Conservation (phyloP, 2,113 vertebrate species). For the Monopterus albus region DNA sequence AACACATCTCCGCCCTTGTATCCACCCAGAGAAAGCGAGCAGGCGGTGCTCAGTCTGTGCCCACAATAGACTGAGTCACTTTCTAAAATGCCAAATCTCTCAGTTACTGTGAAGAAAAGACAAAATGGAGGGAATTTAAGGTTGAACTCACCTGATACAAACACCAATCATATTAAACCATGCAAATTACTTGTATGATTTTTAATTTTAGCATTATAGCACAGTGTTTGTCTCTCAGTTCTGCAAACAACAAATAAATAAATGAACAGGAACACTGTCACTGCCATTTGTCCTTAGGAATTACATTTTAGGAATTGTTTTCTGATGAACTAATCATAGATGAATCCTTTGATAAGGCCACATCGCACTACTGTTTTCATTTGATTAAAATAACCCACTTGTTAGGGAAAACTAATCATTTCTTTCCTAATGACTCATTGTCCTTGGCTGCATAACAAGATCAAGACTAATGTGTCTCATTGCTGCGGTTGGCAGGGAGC, state of each 20-base stretch:
- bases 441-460: constrained; percentile 27
- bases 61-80: constrained; percentile 75
- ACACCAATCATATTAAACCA: too few relatives aligned
- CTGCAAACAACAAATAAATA: too few relatives aligned
- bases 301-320: too few relatives aligned
- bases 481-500: constrained; percentile 23
- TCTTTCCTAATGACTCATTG: constrained; percentile 28
- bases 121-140: neutral
- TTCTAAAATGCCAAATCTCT: constrained; percentile 61
- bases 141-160: neutral
- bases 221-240: too few relatives aligned
- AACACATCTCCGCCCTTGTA: constrained; percentile 74
- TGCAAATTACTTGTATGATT: too few relatives aligned
- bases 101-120: constrained; percentile 28
- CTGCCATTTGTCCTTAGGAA: too few relatives aligned
- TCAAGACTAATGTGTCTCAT: constrained; percentile 32
- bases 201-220: too few relatives aligned
- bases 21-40: constrained; percentile 70
- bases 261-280: too few relatives aligned
- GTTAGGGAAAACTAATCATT: neutral
- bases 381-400: too few relatives aligned
- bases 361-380: too few relatives aligned
- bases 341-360: too few relatives aligned
- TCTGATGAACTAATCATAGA: too few relatives aligned
- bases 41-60: constrained; percentile 42